These are phyloP conservation scores for Meriones psammophilus DNA, from an alignment of 2,797 vertebrate species.

Conservation along the genomic window DNA sequence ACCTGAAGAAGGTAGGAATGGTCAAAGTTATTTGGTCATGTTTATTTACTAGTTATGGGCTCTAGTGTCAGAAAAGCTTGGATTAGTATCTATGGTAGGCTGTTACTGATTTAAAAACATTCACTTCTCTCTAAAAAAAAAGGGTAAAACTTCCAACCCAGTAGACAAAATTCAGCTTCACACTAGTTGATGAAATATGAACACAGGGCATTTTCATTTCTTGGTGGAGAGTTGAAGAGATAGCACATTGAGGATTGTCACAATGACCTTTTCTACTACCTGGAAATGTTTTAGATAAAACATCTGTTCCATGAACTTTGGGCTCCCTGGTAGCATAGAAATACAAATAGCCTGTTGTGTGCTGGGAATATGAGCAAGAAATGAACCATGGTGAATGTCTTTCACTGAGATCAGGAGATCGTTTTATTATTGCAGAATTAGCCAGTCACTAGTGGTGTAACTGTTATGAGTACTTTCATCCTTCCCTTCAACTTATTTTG, in stretches of 20 bases:
- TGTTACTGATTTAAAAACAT: not conserved
- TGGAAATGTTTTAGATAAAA: constrained; percentile 25
- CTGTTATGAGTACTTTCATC: not conserved
- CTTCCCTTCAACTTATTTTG: not conserved
- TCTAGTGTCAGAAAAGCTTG: not conserved
- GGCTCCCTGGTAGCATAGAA: not conserved
- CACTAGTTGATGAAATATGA: constrained; percentile 15
- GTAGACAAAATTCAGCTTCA: not conserved
- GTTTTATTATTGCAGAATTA: not conserved
- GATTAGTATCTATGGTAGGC: not conserved
- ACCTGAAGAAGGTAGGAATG: not conserved
- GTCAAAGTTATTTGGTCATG: not conserved
- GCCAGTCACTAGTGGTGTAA: no score
- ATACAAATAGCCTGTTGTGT: not conserved
- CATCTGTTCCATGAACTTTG: not conserved
- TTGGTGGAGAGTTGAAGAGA: not conserved
- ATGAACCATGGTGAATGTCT: not conserved
- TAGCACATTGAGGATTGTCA: not conserved
- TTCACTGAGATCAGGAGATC: not conserved
- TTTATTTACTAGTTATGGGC: not conserved
- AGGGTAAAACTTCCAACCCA: not conserved
- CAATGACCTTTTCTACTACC: not conserved
- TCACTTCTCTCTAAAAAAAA: not conserved
- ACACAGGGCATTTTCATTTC: not conserved
- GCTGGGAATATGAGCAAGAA: not conserved